These are phyloP conservation scores for Rynchops niger DNA, from an alignment of 2,113 vertebrate genomes.

Conservation along the genomic window DNA sequence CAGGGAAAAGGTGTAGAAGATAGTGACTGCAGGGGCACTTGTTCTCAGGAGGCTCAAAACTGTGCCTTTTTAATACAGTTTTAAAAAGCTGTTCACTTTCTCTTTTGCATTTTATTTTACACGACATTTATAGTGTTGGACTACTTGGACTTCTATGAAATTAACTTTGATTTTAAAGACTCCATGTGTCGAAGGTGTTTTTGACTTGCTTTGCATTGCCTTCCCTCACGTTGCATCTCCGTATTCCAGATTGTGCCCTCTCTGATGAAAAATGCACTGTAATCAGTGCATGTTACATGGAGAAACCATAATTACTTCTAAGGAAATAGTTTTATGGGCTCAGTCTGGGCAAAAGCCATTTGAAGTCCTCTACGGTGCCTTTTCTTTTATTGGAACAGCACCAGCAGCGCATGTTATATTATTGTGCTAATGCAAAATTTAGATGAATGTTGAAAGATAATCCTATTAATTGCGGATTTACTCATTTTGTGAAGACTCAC, in stretches of 20 bases:
- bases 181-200: background rate
- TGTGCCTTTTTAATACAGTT: background rate
- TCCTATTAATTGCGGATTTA: background rate
- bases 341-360: background rate
- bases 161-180: background rate
- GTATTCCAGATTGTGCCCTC: background rate
- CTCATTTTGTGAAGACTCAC: background rate
- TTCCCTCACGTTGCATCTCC: background rate
- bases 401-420: background rate
- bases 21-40: background rate
- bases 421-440: background rate
- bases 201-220: background rate
- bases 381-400: background rate
- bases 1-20: background rate
- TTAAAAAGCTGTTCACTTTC: background rate
- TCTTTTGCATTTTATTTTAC: background rate
- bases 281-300: background rate
- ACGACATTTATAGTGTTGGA: background rate
- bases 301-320: background rate
- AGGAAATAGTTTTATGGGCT: background rate
- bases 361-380: background rate
- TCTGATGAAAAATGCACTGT: background rate
- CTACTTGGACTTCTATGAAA: background rate
- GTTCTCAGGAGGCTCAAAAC: background rate
- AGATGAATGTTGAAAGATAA: background rate